Conservation (phyloP, 1,140 invertebrate genomes). For the Manduca sexta region DNA sequence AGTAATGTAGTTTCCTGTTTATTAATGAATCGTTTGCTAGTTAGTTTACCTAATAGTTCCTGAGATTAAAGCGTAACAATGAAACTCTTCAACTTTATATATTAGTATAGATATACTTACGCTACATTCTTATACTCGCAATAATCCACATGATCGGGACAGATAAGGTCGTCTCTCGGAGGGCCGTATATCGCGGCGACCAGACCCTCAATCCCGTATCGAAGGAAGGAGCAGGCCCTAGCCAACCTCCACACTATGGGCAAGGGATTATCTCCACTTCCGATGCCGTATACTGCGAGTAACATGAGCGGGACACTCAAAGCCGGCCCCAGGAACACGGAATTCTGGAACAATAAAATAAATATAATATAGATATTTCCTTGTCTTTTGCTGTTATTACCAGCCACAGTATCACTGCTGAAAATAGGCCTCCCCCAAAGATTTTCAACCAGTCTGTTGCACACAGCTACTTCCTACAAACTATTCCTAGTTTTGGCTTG, state of each 20-base stretch:
- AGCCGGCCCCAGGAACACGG: constrained; percentile 85
- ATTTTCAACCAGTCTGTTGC: no score
- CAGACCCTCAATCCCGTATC: constrained; percentile 84
- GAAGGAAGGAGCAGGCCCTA: constrained; percentile 89
- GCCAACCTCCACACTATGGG: constrained; percentile 80
- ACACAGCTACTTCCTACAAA: no score
- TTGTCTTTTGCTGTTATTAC: no score
- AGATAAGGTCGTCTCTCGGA: constrained; percentile 78
- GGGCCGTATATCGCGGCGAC: constrained; percentile 85
- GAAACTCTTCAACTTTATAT: not conserved
- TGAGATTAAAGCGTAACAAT: no score
- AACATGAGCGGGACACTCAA: constrained; percentile 84
- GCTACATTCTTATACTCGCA: constrained; percentile 80
- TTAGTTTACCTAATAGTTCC: no score
- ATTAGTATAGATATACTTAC: constrained; percentile 30
- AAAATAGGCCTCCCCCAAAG: no score
- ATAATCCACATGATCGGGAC: constrained; percentile 78
- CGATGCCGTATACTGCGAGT: constrained; percentile 84
- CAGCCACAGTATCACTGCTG: no score
- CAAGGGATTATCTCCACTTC: constrained; percentile 75
- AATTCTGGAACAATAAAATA: constrained; percentile 77
- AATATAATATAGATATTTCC: no score
- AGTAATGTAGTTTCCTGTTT: no score
- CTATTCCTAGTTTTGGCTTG: no score
- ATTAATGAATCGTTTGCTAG: no score